These are phyloP conservation scores for Aporophyla lueneburgensis DNA, from an alignment of 2,888 invertebrate genomes.

Conservation along the genomic window DNA sequence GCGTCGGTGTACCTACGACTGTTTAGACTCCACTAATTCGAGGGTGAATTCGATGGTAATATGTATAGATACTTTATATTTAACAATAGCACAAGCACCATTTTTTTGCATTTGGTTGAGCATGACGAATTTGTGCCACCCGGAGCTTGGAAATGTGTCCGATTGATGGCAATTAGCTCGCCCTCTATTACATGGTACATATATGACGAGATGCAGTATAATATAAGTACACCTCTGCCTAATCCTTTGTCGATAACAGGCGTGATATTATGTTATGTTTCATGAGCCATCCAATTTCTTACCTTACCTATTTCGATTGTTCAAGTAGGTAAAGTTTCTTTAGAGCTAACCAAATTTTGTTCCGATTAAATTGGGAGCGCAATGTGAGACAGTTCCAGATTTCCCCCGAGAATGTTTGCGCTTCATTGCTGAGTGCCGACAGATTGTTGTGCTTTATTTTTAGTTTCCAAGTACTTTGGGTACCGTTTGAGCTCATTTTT, in stretches of 20 bases:
- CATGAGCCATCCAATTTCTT: constrained; percentile 5
- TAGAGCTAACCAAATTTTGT: constrained; percentile 54
- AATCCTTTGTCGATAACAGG: no score
- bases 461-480: constrained; percentile 43
- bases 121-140: no score
- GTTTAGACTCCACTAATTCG: background rate
- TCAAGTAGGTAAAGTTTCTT: constrained; percentile 34
- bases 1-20: no score
- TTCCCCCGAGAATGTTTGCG: constrained; percentile 66
- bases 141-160: no score
- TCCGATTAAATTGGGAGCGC: constrained; percentile 60
- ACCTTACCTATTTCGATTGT: constrained; percentile 7
- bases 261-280: background rate
- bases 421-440: constrained; percentile 56
- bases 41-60: background rate
- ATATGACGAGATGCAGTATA: no score
- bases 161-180: no score
- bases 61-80: background rate
- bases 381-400: constrained; percentile 63
- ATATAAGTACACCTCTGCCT: no score
- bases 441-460: constrained; percentile 56
- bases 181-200: no score
- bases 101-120: no score
- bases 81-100: no score
- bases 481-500: constrained; percentile 12